phyloP scores from a whole-genome alignment of 2,888 invertebrate genomes.

The Diplolepis rosae region DNA sequence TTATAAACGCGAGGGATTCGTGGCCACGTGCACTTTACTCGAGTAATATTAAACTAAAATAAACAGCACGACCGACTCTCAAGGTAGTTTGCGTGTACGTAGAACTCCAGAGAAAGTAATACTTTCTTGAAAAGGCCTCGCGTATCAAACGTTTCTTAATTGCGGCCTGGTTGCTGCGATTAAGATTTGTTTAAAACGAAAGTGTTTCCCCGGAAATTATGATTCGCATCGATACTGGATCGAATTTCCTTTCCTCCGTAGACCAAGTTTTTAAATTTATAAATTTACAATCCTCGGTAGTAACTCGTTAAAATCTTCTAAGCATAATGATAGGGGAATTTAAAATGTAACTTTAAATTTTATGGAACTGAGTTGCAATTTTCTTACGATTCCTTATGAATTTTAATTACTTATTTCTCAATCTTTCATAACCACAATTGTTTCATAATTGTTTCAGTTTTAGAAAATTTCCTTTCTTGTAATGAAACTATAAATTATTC shows the following conservation, averaged over 20 bases:
- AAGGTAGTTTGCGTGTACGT: slow-evolving; percentile 12
- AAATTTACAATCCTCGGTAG: background rate
- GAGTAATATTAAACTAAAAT: slow-evolving; percentile 21
- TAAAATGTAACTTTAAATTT: background rate
- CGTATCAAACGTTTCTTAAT: slow-evolving; percentile 52
- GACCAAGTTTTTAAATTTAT: background rate
- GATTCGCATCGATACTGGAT: background rate
- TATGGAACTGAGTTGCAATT: background rate
- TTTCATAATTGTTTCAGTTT: no score
- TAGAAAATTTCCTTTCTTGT: no score
- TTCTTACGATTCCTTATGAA: background rate
- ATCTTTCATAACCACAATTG: no score
- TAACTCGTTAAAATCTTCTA: background rate
- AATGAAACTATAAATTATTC: no score
- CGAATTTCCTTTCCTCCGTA: background rate
- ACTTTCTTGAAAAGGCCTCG: slow-evolving; percentile 57
- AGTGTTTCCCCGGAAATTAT: slow-evolving; percentile 47
- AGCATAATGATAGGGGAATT: background rate
- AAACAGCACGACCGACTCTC: background rate
- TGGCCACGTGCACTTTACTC: slow-evolving; percentile 11
- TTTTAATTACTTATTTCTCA: no score
- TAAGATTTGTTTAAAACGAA: slow-evolving; percentile 53
- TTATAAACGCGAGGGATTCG: slow-evolving; percentile 2
- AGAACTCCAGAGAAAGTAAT: slow-evolving; percentile 65
- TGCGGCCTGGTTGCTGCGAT: slow-evolving; percentile 50